phyloP scores from a whole-genome alignment of 1,140 invertebrate species.

The Drosophila melanica region DNA sequence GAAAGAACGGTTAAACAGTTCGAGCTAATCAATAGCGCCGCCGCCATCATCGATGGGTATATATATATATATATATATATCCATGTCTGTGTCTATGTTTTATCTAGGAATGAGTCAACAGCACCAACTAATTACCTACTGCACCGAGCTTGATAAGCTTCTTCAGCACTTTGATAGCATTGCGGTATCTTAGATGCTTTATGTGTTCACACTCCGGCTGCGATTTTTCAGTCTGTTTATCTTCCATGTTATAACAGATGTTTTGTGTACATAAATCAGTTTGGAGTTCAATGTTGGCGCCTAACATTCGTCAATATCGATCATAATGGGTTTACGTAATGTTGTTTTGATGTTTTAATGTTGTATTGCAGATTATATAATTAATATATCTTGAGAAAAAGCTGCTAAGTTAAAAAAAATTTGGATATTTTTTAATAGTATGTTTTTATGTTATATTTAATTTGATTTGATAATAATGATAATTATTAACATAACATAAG shows the following conservation, averaged over 20 bases:
- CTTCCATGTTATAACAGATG: neutral
- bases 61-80: neutral
- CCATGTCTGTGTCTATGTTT: slow-evolving; percentile 15
- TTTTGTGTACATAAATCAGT: neutral
- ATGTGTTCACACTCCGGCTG: neutral
- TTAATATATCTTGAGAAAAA: no score
- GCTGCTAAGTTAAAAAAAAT: no score
- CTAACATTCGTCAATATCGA: no score
- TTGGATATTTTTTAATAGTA: no score
- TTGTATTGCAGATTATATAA: no score
- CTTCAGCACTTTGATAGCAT: neutral
- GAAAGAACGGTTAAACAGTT: no score
- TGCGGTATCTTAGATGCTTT: slow-evolving; percentile 14
- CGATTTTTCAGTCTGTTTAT: neutral
- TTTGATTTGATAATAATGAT: no score
- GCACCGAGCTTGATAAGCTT: slow-evolving; percentile 27
- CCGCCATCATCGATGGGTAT: slow-evolving; percentile 11
- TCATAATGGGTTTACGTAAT: no score
- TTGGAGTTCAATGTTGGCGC: no score
- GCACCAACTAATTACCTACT: slow-evolving; percentile 31
- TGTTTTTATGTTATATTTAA: no score
- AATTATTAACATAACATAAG: no score
- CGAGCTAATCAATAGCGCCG: slow-evolving; percentile 33
- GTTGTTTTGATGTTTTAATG: no score
- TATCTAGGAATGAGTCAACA: slow-evolving; percentile 33